Base-by-base conservation (phyloP, 2,113 vertebrate species). In the Charadrius vociferus region DNA sequence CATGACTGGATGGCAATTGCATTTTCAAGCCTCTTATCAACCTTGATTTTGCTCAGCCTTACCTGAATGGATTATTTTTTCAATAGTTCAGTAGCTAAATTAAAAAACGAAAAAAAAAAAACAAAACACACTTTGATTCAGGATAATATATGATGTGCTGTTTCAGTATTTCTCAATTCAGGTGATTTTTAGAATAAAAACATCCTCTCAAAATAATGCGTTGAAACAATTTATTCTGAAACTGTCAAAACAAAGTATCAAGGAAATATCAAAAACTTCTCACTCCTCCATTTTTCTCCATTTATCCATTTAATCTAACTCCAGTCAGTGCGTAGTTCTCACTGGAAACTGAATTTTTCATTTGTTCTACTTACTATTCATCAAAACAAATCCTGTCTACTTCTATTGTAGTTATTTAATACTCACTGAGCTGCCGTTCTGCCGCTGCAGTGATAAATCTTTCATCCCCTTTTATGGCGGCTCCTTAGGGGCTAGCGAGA, bases 401-500 rank as follows among this genome's bases (percentile, higher is more conserved):
- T 93, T 95, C 92, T 88, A 34, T 85, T 90, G 90, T 79, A 88
- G 94, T 92, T 97, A 97, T 93, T 96, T 93, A 96, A 94, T 79
- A 82, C 90, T 79, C 85, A 72, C 47, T 21, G 88, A 56, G 78
- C 67, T 93, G 92, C 92, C 1, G 3, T 88, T 87, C 85, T 88
- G 82, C 62, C 1, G 0, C 88, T 61, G 70, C 88, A 90, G 74
- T 43, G 85, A 95, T 95, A 95, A 97, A 97, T 96, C 92, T 90
- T 94, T 96, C 95, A 93, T 87, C 61, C 73, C 43, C 41, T 92
- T 94, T 95, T 97, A 95, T 14, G 17, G 88, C 4, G 1, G 43
- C 88, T 95, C 88, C n/a, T 4, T 47, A 80, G 79, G 74, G 94
- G 49, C 61, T 62, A 72, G 41, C 3, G 22, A 90, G 43, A 93